Conservation (phyloP, 1,140 invertebrate genomes). For the Phocides pigmalion region DNA sequence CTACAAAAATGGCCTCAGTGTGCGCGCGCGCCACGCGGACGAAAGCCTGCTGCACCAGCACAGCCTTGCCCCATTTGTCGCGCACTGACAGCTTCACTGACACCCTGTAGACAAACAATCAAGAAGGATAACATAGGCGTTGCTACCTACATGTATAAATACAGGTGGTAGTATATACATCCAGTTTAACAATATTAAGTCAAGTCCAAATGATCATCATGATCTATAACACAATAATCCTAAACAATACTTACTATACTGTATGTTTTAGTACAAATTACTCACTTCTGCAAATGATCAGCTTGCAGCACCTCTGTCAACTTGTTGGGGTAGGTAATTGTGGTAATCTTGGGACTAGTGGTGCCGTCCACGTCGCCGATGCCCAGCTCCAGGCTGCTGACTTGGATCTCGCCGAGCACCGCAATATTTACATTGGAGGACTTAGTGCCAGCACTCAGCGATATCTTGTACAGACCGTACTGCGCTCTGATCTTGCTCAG, state of each 20-base stretch:
- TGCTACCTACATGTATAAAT: too few species aligned
- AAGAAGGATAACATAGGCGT: too few species aligned
- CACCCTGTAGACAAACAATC: slow-evolving; percentile 76
- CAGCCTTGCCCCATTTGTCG: slow-evolving; percentile 88
- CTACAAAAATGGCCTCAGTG: slow-evolving; percentile 96
- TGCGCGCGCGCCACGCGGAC: slow-evolving; percentile 89
- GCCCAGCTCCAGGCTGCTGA: slow-evolving; percentile 94
- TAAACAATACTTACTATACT: too few species aligned
- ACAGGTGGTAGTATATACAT: too few species aligned
- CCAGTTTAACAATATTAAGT: too few species aligned
- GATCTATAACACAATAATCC: too few species aligned
- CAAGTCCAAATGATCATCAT: too few species aligned
- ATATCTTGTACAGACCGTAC: slow-evolving; percentile 93
- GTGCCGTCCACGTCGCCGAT: slow-evolving; percentile 95
- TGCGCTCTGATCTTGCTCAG: slow-evolving; percentile 91
- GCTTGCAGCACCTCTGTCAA: slow-evolving; percentile 88
- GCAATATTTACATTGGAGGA: slow-evolving; percentile 88
- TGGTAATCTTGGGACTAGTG: slow-evolving; percentile 90
- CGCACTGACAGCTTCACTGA: slow-evolving; percentile 92
- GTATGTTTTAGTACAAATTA: slow-evolving; percentile 31
- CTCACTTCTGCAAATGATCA: slow-evolving; percentile 93
- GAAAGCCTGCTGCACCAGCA: slow-evolving; percentile 96
- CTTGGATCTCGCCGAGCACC: slow-evolving; percentile 88
- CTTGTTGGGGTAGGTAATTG: slow-evolving; percentile 89
- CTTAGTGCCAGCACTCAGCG: slow-evolving; percentile 89